Evolutionary conservation across 2,888 invertebrate species (phyloP), one percentile per base, ranked within the genome.

Genomic region (Ectemnius lituratus): DNA sequence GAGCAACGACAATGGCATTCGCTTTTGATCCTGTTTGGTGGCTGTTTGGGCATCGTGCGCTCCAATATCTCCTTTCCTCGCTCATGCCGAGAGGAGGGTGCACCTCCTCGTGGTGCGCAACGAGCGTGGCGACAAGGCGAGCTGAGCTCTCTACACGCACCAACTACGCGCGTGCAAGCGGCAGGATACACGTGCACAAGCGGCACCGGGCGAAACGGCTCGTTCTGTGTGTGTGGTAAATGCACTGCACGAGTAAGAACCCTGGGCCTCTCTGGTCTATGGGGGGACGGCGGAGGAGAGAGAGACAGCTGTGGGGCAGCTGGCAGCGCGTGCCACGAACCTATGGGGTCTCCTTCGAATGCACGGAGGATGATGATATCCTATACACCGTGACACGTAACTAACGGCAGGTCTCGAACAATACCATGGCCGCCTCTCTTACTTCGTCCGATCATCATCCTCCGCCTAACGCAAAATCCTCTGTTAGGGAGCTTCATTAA

Each of bases 301-400:
- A 84, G 89, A 90, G 90, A 90, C 90, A 90, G 90, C 90, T 90
- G 90, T 90, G 88, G 87, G 90, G 88, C 90, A 90, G 90, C 90
- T 90, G 90, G 90, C 88, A 89, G 89, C 90, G 90, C 90, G 90
- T 90, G 90, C 90, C 90, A 86, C 83, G 85, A 90, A 89, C 90
- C 90, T 90, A 90, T 90, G 90, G 90, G 90, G 90, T 90, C 90
- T 89, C 86, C 81, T 84, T 83, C 85, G 78, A 85, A 79, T 78
- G 81, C 37, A 11, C 81, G 81, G 79, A 85, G 73, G 73, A 83
- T 84, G 85, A 85, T 84, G 86, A 87, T 88, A 88, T 87, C 85
- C 86, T 83, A 86, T 84, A 85, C 85, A 66, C 79, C 74, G 79
- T 85, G 79, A 80, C 70, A 80, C 77, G 75, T 77, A 82, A 79